A percentile compares a stretch with the other conserved stretches of the same genome.
Evolutionary conservation across 2,888 invertebrate species (phyloP).

Genomic region (Chloromyia formosa): DNA sequence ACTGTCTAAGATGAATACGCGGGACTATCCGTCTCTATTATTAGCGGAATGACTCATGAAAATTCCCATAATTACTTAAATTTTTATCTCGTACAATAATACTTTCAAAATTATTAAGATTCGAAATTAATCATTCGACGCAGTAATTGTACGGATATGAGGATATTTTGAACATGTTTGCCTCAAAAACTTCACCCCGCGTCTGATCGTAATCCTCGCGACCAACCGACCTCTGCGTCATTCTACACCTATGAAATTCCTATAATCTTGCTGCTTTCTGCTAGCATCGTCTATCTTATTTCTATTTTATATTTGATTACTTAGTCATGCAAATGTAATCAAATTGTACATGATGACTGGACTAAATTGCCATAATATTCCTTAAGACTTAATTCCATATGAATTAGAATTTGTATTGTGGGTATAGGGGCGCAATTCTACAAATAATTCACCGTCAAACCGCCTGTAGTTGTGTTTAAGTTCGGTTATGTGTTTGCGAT

Average conservation of each 20-base stretch:
- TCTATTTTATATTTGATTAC: conserved; percentile 34
- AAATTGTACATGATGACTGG: conserved; percentile 44
- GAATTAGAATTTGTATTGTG: conserved; percentile 33
- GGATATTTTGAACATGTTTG: neutral
- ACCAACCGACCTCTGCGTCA: neutral
- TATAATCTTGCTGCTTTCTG: neutral
- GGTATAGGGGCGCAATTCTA: conserved; percentile 7
- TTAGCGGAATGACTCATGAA: neutral
- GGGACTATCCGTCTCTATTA: neutral
- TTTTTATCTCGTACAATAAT: neutral
- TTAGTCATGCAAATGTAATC: conserved; percentile 42
- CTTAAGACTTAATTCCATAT: conserved; percentile 39
- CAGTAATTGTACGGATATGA: conserved; percentile 1
- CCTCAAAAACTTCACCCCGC: neutral
- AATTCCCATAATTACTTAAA: conserved; percentile 12
- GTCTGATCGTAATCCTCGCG: neutral
- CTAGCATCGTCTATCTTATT: conserved; percentile 11
- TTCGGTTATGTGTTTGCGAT: neutral
- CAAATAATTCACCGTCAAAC: conserved; percentile 18
- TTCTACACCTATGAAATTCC: neutral
- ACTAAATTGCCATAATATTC: conserved; percentile 43
- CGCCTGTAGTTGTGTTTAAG: neutral
- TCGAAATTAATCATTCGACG: conserved; percentile 15
- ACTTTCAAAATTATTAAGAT: conserved; percentile 28
- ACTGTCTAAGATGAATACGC: too few species aligned